These are phyloP conservation scores for Tyrophagus putrescentiae DNA, from an alignment of 1,140 invertebrate genomes.

Conservation along the genomic window DNA sequence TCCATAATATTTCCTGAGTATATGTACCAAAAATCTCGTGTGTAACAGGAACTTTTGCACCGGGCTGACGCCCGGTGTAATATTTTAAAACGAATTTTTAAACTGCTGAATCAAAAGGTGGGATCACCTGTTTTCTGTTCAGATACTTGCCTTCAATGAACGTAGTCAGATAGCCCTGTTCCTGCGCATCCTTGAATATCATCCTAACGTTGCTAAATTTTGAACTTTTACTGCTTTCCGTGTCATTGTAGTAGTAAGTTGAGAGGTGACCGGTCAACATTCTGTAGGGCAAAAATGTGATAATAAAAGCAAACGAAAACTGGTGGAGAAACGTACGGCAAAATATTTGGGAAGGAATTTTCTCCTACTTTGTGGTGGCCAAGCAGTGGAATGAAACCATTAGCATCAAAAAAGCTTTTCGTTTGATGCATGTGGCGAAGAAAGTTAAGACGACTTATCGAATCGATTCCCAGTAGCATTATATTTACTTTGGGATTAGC, in stretches of 20 bases:
- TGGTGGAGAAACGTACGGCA: too few species aligned
- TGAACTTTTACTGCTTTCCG: background rate
- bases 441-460: background rate
- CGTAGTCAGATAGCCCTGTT: background rate
- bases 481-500: background rate
- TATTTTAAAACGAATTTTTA: too few species aligned
- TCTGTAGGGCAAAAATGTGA: too few species aligned
- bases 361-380: constrained; percentile 37
- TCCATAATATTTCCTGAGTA: too few species aligned
- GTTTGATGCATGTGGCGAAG: constrained; percentile 3
- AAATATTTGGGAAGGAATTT: constrained; percentile 37
- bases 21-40: too few species aligned
- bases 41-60: too few species aligned
- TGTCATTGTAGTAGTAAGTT: background rate
- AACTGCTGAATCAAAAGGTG: too few species aligned
- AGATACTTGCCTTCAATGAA: constrained; percentile 1
- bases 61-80: too few species aligned
- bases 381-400: background rate
- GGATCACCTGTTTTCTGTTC: too few species aligned
- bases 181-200: background rate
- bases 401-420: background rate
- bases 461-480: background rate
- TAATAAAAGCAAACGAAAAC: too few species aligned
- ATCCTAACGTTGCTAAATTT: background rate
- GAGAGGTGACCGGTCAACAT: background rate